Evolutionary conservation across 2,113 vertebrate genomes (phyloP).

Genomic region (Pseudorasbora parva): DNA sequence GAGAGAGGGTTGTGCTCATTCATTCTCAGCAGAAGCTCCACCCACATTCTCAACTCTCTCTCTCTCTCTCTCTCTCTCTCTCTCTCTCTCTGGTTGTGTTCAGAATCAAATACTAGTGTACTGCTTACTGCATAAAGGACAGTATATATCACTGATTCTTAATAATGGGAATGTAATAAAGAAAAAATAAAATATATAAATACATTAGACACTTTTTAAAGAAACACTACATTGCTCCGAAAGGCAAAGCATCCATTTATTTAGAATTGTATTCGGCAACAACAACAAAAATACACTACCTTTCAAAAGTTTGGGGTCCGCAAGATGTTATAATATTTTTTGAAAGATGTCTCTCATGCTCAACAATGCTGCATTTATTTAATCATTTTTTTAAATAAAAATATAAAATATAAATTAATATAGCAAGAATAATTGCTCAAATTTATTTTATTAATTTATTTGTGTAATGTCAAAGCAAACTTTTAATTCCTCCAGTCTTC

Average conservation of each 20-base stretch:
- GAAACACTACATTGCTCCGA: background rate
- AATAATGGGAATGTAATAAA: too few species aligned
- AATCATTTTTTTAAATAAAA: too few species aligned
- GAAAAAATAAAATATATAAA: background rate
- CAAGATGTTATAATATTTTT: background rate
- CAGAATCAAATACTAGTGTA: background rate
- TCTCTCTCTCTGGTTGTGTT: background rate
- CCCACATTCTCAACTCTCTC: background rate
- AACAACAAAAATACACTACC: too few species aligned
- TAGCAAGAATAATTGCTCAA: too few species aligned
- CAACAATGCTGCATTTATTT: background rate
- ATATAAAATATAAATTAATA: too few species aligned
- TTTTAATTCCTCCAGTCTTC: background rate
- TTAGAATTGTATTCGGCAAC: too few species aligned
- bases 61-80: background rate
- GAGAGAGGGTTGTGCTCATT: background rate
- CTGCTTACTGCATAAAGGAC: background rate
- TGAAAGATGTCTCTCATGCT: background rate
- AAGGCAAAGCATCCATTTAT: background rate
- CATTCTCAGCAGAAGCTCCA: constrained; percentile 23
- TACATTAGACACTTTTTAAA: background rate
- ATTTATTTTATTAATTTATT: background rate
- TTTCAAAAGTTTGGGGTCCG: background rate
- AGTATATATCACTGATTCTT: background rate
- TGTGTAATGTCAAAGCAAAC: background rate